Evolutionary conservation across 1,140 invertebrate genomes (phyloP).

Genomic region (Apis mellifera): DNA sequence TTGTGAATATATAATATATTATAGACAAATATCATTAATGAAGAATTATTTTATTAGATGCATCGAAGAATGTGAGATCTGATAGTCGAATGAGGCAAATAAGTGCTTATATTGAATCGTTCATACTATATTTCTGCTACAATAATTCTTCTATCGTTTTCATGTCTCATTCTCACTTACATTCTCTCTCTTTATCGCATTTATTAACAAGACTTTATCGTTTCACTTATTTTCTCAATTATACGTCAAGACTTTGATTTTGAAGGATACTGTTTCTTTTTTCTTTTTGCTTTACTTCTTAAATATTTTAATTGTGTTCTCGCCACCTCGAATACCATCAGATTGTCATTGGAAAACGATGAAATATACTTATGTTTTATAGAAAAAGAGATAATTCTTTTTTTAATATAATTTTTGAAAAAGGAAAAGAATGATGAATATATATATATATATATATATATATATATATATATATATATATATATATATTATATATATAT

Average conservation of each 20-base stretch:
- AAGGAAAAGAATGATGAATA: neutral
- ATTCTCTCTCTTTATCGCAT: neutral
- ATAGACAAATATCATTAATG: conserved; percentile 36
- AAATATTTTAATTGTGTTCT: conserved; percentile 1
- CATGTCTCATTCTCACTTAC: conserved; percentile 1
- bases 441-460: too few species aligned
- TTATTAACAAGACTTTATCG: conserved; percentile 18
- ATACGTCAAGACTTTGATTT: neutral
- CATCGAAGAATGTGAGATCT: conserved; percentile 55
- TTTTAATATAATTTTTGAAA: neutral
- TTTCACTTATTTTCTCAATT: neutral
- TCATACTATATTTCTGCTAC: conserved; percentile 2
- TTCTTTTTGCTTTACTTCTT: neutral
- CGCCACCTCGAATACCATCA: neutral
- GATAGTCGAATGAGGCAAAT: conserved; percentile 47
- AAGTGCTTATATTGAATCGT: conserved; percentile 27
- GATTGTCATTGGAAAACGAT: conserved; percentile 29
- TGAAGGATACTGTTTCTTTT: conserved; percentile 4
- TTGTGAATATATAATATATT: conserved; percentile 38
- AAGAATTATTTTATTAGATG: conserved; percentile 51
- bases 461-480: neutral
- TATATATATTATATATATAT: too few species aligned
- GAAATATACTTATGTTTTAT: neutral
- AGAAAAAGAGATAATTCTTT: neutral
- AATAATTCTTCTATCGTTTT: neutral